Evolutionary conservation across 2,888 invertebrate species (phyloP), one percentile per base, ranked within the genome.

Genomic region (Neoascia interrupta): DNA sequence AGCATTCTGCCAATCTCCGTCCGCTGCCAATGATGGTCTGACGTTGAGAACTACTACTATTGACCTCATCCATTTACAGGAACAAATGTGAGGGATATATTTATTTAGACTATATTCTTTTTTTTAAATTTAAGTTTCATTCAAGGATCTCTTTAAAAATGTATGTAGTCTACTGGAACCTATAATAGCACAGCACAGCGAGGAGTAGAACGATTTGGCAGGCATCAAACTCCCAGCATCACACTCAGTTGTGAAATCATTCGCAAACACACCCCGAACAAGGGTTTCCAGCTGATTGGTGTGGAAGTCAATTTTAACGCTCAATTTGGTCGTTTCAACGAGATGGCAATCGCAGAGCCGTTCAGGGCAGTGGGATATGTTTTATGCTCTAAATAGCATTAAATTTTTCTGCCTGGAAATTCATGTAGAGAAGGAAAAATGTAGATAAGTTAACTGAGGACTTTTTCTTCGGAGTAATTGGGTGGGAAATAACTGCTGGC

Each of bases 271-370:
- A 58, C 68, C 60, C 43, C 26, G 58, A 60, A 69, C 49, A 58
- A 69, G 58, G 41, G 58, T 43, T 70, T 70, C 60, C 69, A 70
- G 60, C 41, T 70, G 69, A 61, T 60, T 70, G 61, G 28, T 39
- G 45, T 53, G 69, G 69, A 70, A 70, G 69, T 70, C 69, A 61
- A 70, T 70, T 61, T 70, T 70, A 70, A 70, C 69, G 69, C 69
- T 70, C 69, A 70, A 70, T 70, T 70, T 61, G 60, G 51, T 16
- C 69, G 53, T 61, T 70, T 39, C 43, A 70, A 70, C 18, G 53
- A 70, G 53, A 70, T 70, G 39, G 13, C 3, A 13, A 13, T 6
- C 37, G 37, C 31, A n/a, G n/a, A n/a, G n/a, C n/a, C n/a, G n/a
- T n/a, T n/a, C n/a, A n/a, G n/a, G n/a, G n/a, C n/a, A n/a, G n/a